Evolutionary conservation across 2,888 invertebrate species (phyloP).

Genomic region (Panopea generosa): DNA sequence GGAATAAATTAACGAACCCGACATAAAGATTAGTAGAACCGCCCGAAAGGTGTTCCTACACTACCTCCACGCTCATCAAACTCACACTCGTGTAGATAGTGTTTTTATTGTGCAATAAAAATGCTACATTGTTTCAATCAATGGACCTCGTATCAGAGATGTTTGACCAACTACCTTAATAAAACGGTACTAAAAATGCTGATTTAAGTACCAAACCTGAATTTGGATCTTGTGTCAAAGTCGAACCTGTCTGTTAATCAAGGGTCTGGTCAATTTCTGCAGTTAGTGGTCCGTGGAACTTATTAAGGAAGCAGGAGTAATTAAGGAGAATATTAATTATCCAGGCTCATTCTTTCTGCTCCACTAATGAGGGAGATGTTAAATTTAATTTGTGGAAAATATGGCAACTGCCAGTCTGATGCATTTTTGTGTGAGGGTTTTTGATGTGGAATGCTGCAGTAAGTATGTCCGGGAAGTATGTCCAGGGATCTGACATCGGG

Average conservation of each 20-base stretch:
- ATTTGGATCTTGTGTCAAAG: conserved; percentile 35
- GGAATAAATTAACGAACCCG: too few species aligned
- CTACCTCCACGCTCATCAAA: conserved; percentile 43
- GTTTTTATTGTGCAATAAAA: conserved; percentile 58
- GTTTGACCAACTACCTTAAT: conserved; percentile 46
- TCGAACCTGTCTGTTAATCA: conserved; percentile 49
- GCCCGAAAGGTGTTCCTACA: conserved; percentile 5
- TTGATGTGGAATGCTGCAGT: too few species aligned
- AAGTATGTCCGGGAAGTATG: too few species aligned
- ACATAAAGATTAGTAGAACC: conserved; percentile 4
- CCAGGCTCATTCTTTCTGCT: conserved; percentile 36
- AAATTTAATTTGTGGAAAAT: conserved; percentile 64
- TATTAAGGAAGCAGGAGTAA: conserved; percentile 40
- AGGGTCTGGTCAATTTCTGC: conserved; percentile 33
- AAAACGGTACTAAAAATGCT: conserved; percentile 48
- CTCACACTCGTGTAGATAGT: conserved; percentile 56
- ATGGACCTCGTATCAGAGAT: conserved; percentile 33
- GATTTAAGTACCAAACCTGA: conserved; percentile 35
- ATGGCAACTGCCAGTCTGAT: conserved; percentile 7
- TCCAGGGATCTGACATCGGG: too few species aligned
- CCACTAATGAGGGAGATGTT: conserved; percentile 46
- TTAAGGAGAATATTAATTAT: conserved; percentile 55
- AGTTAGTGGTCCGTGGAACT: conserved; percentile 42
- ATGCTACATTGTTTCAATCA: conserved; percentile 58
- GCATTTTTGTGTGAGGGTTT: conserved; percentile 9